phyloP scores from a whole-genome alignment of 2,797 vertebrate species.

The Anguilla megastoma region DNA sequence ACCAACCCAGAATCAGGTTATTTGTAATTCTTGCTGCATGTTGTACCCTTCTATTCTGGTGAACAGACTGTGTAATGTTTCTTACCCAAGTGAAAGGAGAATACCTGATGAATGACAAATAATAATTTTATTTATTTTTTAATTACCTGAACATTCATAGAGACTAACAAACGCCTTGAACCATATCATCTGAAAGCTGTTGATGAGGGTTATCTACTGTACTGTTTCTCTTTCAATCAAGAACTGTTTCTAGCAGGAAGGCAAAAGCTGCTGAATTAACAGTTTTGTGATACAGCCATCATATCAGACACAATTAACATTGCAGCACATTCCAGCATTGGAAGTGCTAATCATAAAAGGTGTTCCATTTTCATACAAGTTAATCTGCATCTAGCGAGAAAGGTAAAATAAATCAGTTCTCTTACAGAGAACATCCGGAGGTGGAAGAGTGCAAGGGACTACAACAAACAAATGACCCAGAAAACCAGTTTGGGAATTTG shows the following conservation, averaged over 20 bases:
- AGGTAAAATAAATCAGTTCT: background rate
- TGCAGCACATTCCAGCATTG: background rate
- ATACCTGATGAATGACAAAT: background rate
- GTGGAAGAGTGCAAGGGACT: background rate
- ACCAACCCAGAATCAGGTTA: constrained; percentile 33
- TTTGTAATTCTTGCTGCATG: constrained; percentile 35
- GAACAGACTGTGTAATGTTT: background rate
- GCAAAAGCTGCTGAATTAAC: background rate
- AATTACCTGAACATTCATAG: background rate
- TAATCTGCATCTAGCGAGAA: background rate
- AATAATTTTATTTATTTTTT: background rate
- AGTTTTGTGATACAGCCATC: background rate
- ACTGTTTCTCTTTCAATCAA: background rate
- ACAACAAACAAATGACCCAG: background rate
- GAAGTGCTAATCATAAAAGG: background rate
- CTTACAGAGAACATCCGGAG: background rate
- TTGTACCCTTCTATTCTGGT: background rate
- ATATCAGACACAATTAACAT: background rate
- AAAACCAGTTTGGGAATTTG: no score
- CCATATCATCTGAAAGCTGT: background rate
- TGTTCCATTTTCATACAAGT: background rate
- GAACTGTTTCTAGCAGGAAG: background rate
- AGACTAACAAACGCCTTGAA: background rate
- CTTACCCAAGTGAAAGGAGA: background rate
- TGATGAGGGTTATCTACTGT: background rate